These are phyloP conservation scores for Escarpia spicata DNA, from an alignment of 2,888 invertebrate species.

Conservation along the genomic window DNA sequence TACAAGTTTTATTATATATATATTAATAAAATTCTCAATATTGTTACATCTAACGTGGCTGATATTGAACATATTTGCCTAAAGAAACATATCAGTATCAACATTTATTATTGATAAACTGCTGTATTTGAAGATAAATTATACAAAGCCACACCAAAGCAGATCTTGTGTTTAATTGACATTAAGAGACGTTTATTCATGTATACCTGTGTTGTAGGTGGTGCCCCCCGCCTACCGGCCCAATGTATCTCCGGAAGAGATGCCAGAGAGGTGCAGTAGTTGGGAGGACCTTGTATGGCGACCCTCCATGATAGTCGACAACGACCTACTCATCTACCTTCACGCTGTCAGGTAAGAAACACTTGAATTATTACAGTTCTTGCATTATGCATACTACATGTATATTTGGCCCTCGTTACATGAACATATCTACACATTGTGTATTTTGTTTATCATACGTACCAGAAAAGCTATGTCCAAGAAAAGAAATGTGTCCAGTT, in stretches of 20 bases:
- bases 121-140: too few species aligned
- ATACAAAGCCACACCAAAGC: too few species aligned
- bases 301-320: conserved; percentile 88
- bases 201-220: conserved; percentile 67
- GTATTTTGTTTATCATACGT: too few species aligned
- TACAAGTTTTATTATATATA: neutral
- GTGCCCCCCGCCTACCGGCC: conserved; percentile 72
- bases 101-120: too few species aligned
- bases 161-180: too few species aligned
- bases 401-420: too few species aligned
- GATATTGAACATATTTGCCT: neutral
- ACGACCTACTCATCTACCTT: conserved; percentile 96
- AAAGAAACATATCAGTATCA: neutral
- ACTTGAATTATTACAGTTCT: neutral
- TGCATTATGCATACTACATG: neutral
- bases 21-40: neutral
- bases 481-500: too few species aligned
- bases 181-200: too few species aligned
- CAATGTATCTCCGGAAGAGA: conserved; percentile 61
- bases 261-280: conserved; percentile 68
- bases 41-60: neutral
- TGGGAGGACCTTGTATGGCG: conserved; percentile 92
- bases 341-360: conserved; percentile 80
- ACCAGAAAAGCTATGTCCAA: too few species aligned
- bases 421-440: too few species aligned